Conservation (phyloP, 2,113 vertebrate species). For the Mustela nigripes region DNA sequence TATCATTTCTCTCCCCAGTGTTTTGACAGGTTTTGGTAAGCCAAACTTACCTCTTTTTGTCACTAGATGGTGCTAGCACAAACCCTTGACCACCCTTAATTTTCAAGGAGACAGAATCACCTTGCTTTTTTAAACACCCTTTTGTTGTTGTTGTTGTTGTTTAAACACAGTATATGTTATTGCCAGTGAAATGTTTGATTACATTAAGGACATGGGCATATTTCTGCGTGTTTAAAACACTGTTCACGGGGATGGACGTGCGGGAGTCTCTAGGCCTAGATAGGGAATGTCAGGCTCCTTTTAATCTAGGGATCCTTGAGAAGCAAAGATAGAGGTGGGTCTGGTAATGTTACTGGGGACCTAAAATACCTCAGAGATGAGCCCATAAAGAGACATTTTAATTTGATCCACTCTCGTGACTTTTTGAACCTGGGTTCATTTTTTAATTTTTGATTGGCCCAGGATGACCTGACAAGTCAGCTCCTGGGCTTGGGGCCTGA, state of each 20-base stretch:
- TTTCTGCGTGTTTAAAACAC: constrained; percentile 32
- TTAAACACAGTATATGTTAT: background rate
- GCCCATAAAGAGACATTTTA: background rate
- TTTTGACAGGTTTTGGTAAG: background rate
- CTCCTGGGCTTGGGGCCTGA: background rate
- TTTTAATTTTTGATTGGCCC: background rate
- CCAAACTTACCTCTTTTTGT: background rate
- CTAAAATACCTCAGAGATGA: constrained; percentile 25
- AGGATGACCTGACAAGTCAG: background rate
- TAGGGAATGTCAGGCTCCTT: background rate
- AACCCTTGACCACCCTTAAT: background rate
- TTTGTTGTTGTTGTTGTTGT: background rate
- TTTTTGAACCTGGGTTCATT: background rate
- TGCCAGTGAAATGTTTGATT: constrained; percentile 23
- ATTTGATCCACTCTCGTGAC: background rate
- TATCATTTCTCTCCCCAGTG: background rate
- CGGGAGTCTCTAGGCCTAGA: background rate
- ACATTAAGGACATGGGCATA: background rate
- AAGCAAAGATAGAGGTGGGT: background rate
- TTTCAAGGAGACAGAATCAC: background rate
- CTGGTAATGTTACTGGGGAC: background rate
- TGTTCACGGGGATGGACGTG: background rate
- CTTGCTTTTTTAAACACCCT: background rate
- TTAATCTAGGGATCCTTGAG: background rate
- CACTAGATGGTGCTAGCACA: background rate